Evolutionary conservation across 1,140 invertebrate genomes (phyloP).

Genomic region (Sminthurides bifidus): DNA sequence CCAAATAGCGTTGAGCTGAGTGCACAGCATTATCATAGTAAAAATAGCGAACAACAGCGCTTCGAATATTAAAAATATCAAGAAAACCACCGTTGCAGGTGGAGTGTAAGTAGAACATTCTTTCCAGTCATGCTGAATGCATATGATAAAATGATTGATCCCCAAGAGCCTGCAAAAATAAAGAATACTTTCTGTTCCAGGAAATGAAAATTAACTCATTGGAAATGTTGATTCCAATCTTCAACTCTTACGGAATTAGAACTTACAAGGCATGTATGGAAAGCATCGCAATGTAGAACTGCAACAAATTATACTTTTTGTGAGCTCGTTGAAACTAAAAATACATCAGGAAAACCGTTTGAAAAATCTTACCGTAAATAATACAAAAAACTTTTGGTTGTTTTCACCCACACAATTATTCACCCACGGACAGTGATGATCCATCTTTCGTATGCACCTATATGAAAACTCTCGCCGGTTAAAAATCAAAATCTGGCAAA

Average conservation of each 20-base stretch:
- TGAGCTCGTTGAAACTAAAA: not conserved
- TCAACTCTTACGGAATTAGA: too few species aligned
- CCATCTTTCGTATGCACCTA: conserved; percentile 94
- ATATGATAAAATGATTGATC: conserved; percentile 85
- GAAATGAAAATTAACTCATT: too few species aligned
- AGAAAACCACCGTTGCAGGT: conserved; percentile 84
- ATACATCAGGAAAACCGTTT: not conserved
- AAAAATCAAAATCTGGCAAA: not conserved
- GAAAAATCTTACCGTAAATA: conserved; percentile 78
- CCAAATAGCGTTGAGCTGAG: conserved; percentile 95
- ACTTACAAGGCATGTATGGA: conserved; percentile 75
- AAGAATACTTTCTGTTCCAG: too few species aligned
- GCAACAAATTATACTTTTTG: conserved; percentile 38
- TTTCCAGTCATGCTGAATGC: conserved; percentile 83
- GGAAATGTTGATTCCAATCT: too few species aligned
- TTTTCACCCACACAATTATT: conserved; percentile 95
- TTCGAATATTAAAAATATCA: conserved; percentile 94
- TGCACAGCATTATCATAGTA: conserved; percentile 93
- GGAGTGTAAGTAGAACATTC: conserved; percentile 86
- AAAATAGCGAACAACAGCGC: conserved; percentile 95
- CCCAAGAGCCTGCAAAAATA: conserved; percentile 50
- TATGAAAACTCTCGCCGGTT: conserved; percentile 26
- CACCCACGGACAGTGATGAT: conserved; percentile 71
- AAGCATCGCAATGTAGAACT: conserved; percentile 96
- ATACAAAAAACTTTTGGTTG: conserved; percentile 70